A percentile compares a stretch with the other conserved stretches of the same genome.
Evolutionary conservation across 2,888 invertebrate species (phyloP).

Genomic region (Callinectes sapidus): DNA sequence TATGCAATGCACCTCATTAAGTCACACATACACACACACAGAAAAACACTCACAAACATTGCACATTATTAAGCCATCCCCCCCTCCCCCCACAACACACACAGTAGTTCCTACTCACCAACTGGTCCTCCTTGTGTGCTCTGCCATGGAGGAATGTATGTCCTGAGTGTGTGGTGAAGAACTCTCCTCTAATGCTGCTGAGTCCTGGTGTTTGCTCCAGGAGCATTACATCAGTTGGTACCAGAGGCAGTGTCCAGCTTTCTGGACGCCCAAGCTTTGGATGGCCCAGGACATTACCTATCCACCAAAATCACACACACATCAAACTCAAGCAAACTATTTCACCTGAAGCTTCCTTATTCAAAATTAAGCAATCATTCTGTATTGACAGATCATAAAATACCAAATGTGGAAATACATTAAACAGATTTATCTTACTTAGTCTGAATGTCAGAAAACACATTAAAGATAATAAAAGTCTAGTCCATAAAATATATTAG

Average conservation of each 20-base stretch:
- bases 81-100: too few relatives aligned
- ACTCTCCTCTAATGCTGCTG: conserved; percentile 45
- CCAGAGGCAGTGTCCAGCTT: conserved; percentile 58
- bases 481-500: not conserved
- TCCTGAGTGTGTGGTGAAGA: conserved; percentile 40
- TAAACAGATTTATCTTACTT: not conserved
- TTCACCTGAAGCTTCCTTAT: not conserved
- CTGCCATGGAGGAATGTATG: conserved; percentile 40
- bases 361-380: not conserved
- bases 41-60: too few relatives aligned
- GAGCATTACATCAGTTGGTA: conserved; percentile 52
- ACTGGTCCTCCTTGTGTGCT: not conserved
- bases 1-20: too few relatives aligned
- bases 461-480: too few relatives aligned
- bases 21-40: not conserved
- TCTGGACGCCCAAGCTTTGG: conserved; percentile 65
- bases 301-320: not conserved
- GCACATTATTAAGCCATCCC: too few relatives aligned
- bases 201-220: conserved; percentile 54
- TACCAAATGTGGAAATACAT: not conserved
- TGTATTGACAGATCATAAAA: not conserved
- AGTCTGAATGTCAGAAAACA: not conserved
- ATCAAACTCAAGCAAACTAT: not conserved
- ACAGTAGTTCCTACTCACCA: conserved; percentile 25
- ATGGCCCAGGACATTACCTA: conserved; percentile 63